These are phyloP conservation scores for Rapana venosa DNA, from an alignment of 2,888 invertebrate species.

Conservation along the genomic window DNA sequence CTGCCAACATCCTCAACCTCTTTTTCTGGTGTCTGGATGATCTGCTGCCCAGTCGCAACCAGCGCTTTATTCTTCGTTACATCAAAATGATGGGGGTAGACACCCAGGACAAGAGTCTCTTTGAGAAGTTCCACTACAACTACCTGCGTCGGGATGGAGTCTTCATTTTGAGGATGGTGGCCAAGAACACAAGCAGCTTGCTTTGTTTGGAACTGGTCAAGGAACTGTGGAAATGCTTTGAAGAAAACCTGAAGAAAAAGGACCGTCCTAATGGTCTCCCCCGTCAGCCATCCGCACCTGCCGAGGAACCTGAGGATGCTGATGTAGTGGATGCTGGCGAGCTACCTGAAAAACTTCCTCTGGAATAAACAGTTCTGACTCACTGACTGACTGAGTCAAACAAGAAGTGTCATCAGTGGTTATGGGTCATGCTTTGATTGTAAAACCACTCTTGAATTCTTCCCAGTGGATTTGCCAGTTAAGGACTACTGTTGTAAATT, in stretches of 20 bases:
- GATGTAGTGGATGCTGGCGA: constrained; percentile 25
- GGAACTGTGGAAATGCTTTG: constrained; percentile 67
- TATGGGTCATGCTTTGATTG: too few species aligned
- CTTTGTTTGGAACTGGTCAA: constrained; percentile 67
- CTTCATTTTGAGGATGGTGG: constrained; percentile 66
- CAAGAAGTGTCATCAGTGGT: too few species aligned
- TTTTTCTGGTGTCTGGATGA: constrained; percentile 49
- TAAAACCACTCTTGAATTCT: too few species aligned
- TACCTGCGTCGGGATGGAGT: constrained; percentile 72
- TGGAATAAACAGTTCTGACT: neutral
- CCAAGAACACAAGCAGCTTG: constrained; percentile 68
- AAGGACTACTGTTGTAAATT: neutral
- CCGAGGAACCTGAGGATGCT: neutral
- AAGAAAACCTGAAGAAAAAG: constrained; percentile 47
- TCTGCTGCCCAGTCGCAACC: constrained; percentile 50
- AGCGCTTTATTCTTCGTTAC: constrained; percentile 64
- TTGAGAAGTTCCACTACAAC: constrained; percentile 63
- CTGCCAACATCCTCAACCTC: constrained; percentile 49
- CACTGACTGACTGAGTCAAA: neutral
- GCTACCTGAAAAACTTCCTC: constrained; percentile 15
- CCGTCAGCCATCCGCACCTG: constrained; percentile 30
- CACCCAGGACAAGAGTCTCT: constrained; percentile 63
- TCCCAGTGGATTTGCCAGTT: too few species aligned
- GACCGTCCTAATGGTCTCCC: constrained; percentile 25
- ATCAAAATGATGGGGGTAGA: constrained; percentile 58